Conservation (phyloP, 92 coral and sea anemone species). For the Desmophyllum pertusum region DNA sequence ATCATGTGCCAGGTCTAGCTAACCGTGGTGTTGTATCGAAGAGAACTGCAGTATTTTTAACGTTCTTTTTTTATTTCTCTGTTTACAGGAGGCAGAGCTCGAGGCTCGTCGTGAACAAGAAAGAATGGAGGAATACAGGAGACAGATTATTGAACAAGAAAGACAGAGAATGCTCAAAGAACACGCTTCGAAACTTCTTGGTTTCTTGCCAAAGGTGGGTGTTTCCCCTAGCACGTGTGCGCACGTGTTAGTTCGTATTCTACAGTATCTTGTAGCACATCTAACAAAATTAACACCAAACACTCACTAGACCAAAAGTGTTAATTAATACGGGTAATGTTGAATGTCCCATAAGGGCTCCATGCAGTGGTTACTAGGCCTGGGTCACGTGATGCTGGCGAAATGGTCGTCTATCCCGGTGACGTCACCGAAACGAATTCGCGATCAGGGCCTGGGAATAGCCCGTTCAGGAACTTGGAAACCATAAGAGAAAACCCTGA, state of each 20-base stretch:
- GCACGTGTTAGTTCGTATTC: background rate
- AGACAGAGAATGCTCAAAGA: conserved; percentile 92
- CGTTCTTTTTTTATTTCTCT: background rate
- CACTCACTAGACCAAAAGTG: no score
- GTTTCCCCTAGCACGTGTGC: background rate
- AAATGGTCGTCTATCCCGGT: no score
- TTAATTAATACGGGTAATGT: no score
- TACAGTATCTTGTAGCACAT: background rate
- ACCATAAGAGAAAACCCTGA: no score
- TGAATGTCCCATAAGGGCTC: no score
- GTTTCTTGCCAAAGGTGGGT: conserved; percentile 95
- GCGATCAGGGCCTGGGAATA: no score
- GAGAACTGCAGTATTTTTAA: background rate
- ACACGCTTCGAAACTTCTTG: conserved; percentile 96
- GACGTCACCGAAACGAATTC: no score
- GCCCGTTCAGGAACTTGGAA: no score
- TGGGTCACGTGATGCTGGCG: no score
- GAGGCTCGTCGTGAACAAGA: conserved; percentile 95
- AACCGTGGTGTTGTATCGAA: no score
- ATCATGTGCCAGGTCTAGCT: background rate
- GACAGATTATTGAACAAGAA: conserved; percentile 97
- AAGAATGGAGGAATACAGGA: conserved; percentile 89
- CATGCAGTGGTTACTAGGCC: no score
- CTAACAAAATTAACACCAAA: background rate
- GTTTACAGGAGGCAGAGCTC: conserved; percentile 87